Percentiles rank a stretch among this genome's conserved stretches.
Evolutionary conservation across 2,113 vertebrate genomes (phyloP).

Genomic region (Ochotona curzoniae): DNA sequence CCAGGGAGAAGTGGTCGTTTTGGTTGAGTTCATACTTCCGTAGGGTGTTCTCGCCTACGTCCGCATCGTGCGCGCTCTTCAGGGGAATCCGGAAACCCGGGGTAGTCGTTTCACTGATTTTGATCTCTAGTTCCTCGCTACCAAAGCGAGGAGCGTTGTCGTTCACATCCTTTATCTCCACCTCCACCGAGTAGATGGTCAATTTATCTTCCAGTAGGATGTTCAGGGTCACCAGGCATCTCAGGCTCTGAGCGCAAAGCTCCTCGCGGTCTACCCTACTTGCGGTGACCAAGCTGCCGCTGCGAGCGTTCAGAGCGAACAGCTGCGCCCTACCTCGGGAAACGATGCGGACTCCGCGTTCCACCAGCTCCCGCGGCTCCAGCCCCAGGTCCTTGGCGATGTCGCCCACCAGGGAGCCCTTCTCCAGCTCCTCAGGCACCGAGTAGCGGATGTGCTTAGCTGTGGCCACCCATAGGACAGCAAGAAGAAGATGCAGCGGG

Average conservation of each 20-base stretch:
- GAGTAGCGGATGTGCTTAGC: slow-evolving; percentile 87
- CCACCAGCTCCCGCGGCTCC: slow-evolving; percentile 80
- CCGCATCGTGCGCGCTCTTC: slow-evolving; percentile 84
- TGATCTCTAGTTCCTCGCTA: slow-evolving; percentile 81
- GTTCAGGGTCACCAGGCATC: slow-evolving; percentile 77
- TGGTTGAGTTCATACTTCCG: slow-evolving; percentile 84
- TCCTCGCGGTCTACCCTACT: slow-evolving; percentile 80
- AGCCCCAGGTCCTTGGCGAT: slow-evolving; percentile 87
- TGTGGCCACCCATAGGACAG: slow-evolving; percentile 25
- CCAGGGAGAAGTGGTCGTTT: slow-evolving; percentile 86
- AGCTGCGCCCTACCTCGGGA: slow-evolving; percentile 77
- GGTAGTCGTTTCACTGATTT: slow-evolving; percentile 76
- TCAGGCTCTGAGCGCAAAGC: slow-evolving; percentile 69
- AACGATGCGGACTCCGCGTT: slow-evolving; percentile 86
- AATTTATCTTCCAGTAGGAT: slow-evolving; percentile 80
- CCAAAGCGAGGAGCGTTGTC: slow-evolving; percentile 87
- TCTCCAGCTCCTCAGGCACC: slow-evolving; percentile 86
- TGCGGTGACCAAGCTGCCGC: slow-evolving; percentile 75
- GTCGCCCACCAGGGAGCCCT: slow-evolving; percentile 85
- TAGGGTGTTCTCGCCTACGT: slow-evolving; percentile 85
- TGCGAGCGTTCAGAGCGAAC: slow-evolving; percentile 72
- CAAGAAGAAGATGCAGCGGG: slow-evolving; percentile 59
- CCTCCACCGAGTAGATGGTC: slow-evolving; percentile 76
- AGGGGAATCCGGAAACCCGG: slow-evolving; percentile 83
- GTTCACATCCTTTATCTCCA: slow-evolving; percentile 83